Percentiles rank a stretch among this genome's conserved stretches.
Evolutionary conservation across 2,797 vertebrate species (phyloP).

Genomic region (Parotocinclus haroldoi): DNA sequence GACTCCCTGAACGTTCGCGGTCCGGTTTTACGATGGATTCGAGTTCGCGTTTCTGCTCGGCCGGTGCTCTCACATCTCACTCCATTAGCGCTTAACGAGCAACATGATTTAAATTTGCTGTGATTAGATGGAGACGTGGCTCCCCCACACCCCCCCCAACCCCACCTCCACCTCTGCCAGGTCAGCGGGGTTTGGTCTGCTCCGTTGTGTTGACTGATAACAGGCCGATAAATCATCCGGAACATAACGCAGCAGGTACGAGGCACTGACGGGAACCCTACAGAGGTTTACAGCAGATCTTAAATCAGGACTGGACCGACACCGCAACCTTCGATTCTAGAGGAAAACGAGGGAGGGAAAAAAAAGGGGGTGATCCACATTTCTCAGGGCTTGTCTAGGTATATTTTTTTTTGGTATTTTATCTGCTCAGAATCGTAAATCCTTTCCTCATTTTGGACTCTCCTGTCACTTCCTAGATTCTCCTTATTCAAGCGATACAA

Average conservation of each 20-base stretch:
- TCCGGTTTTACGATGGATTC: conserved; percentile 48
- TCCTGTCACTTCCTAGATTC: too few species aligned
- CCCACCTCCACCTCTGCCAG: too few species aligned
- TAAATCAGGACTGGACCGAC: conserved; percentile 18
- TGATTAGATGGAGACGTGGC: conserved; percentile 22
- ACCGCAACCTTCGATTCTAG: too few species aligned
- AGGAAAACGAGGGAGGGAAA: not conserved
- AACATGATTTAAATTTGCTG: conserved; percentile 47
- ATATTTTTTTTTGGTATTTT: too few species aligned
- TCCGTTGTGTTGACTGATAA: conserved; percentile 45
- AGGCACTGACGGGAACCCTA: conserved; percentile 30
- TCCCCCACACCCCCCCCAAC: too few species aligned
- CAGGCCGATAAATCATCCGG: conserved; percentile 29
- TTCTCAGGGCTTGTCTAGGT: too few species aligned
- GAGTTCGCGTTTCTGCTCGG: conserved; percentile 44
- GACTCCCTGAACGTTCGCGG: conserved; percentile 40
- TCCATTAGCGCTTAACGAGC: conserved; percentile 52
- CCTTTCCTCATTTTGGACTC: too few species aligned
- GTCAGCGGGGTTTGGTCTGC: conserved; percentile 12
- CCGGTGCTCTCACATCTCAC: conserved; percentile 32
- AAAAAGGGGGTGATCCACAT: too few species aligned
- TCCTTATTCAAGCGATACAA: too few species aligned
- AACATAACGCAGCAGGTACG: conserved; percentile 19
- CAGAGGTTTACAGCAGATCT: conserved; percentile 26
- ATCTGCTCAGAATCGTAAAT: too few species aligned